These are phyloP conservation scores for Amblyraja radiata DNA, from an alignment of 2,797 vertebrate species.

Conservation along the genomic window DNA sequence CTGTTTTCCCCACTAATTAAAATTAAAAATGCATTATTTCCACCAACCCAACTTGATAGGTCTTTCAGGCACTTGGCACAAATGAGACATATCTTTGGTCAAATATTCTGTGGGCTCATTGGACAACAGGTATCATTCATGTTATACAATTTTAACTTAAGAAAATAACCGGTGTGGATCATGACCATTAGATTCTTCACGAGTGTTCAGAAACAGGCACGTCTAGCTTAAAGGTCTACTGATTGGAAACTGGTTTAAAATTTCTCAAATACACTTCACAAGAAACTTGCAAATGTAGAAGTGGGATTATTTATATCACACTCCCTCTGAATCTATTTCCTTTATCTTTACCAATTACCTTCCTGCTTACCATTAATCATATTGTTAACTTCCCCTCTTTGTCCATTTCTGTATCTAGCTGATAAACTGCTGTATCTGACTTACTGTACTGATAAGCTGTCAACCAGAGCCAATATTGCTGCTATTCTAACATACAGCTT, in stretches of 20 bases:
- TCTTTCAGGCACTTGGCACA: not conserved
- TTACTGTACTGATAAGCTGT: no score
- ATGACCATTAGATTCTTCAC: not conserved
- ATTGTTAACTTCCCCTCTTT: no score
- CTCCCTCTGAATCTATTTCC: not conserved
- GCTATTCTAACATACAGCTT: no score
- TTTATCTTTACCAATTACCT: not conserved
- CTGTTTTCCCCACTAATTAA: not conserved
- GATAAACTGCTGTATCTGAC: no score
- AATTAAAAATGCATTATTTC: not conserved
- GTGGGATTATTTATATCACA: not conserved
- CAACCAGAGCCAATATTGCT: no score
- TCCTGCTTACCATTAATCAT: not conserved
- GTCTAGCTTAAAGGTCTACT: not conserved
- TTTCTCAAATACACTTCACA: not conserved
- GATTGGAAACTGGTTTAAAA: not conserved
- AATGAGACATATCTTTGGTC: not conserved
- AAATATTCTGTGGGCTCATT: not conserved
- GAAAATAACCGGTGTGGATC: not conserved
- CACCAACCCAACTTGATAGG: not conserved
- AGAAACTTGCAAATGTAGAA: not conserved
- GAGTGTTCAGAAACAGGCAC: not conserved
- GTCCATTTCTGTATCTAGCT: no score
- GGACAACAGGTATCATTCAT: not conserved
- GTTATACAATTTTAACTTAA: not conserved